These are phyloP conservation scores for Procavia capensis DNA, from an alignment of 2,113 vertebrate genomes.

Conservation along the genomic window DNA sequence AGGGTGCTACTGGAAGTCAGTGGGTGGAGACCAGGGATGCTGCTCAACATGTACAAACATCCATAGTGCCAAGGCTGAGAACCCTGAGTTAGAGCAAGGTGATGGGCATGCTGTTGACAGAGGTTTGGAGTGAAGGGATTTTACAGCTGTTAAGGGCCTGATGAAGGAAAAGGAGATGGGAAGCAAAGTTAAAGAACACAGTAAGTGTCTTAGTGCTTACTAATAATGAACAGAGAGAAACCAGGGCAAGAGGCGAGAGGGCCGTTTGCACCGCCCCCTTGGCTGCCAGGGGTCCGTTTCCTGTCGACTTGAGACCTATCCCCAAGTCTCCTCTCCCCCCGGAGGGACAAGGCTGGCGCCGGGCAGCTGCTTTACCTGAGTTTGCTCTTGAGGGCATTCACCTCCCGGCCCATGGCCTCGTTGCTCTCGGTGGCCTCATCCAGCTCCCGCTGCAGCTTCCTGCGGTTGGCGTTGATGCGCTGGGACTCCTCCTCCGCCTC, in stretches of 20 bases:
- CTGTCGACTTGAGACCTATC: rapidly evolving
- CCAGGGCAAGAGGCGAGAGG: rapidly evolving
- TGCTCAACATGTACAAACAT: rapidly evolving
- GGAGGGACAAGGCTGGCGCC: not conserved
- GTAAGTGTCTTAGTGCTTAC: not conserved
- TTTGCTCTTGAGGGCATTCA: slow-evolving; percentile 95
- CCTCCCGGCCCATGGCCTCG: slow-evolving; percentile 94
- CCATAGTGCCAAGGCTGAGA: not conserved
- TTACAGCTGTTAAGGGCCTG: not conserved
- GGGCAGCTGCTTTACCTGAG: slow-evolving; percentile 90
- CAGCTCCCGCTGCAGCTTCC: slow-evolving; percentile 98
- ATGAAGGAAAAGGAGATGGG: not conserved
- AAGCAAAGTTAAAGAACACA: rapidly evolving
- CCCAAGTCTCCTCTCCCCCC: not conserved
- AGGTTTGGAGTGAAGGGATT: not conserved
- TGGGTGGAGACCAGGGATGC: not conserved
- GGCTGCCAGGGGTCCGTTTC: too few relatives aligned
- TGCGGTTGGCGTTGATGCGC: slow-evolving; percentile 95
- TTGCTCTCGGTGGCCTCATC: slow-evolving; percentile 97
- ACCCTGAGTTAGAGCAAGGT: not conserved
- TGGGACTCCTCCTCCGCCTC: slow-evolving; percentile 98
- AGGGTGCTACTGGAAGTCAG: too few relatives aligned
- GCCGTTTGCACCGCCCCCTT: rapidly evolving
- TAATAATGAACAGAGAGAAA: not conserved
- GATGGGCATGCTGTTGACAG: too few relatives aligned